phyloP scores from a whole-genome alignment of 2,888 invertebrate species.

The Perizoma affinitatum region DNA sequence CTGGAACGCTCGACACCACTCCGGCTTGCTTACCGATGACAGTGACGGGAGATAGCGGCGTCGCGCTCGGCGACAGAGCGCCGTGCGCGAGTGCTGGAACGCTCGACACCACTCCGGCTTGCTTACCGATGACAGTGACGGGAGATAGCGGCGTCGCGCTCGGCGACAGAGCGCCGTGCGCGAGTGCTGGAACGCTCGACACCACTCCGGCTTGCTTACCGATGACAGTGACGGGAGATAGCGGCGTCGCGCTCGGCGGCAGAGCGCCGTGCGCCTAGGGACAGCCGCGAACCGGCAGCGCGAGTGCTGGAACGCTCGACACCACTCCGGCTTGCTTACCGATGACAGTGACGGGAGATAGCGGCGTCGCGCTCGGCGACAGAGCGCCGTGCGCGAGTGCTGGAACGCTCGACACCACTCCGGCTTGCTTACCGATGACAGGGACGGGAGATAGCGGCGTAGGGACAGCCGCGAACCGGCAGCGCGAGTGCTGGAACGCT shows the following conservation, averaged over 20 bases:
- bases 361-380: slow-evolving; percentile 51
- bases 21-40: slow-evolving; percentile 55
- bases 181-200: slow-evolving; percentile 93
- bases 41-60: slow-evolving; percentile 39
- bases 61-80: slow-evolving; percentile 53
- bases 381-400: slow-evolving; percentile 89
- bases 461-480: too few relatives aligned
- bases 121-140: slow-evolving; percentile 45
- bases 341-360: slow-evolving; percentile 39
- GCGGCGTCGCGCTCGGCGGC: too few relatives aligned
- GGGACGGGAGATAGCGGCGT: slow-evolving; percentile 86
- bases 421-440: slow-evolving; percentile 52
- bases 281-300: slow-evolving; percentile 93
- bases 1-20: slow-evolving; percentile 89
- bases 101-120: slow-evolving; percentile 85
- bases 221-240: too few relatives aligned
- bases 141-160: slow-evolving; percentile 86
- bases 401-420: slow-evolving; percentile 89
- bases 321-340: slow-evolving; percentile 71
- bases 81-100: slow-evolving; percentile 93
- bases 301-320: slow-evolving; percentile 92
- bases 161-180: slow-evolving; percentile 86
- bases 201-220: too few relatives aligned
- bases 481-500: slow-evolving; percentile 93
- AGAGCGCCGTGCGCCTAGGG: slow-evolving; percentile 88